Evolutionary conservation across 2,888 invertebrate genomes (phyloP).

Genomic region (Torymus texanus): DNA sequence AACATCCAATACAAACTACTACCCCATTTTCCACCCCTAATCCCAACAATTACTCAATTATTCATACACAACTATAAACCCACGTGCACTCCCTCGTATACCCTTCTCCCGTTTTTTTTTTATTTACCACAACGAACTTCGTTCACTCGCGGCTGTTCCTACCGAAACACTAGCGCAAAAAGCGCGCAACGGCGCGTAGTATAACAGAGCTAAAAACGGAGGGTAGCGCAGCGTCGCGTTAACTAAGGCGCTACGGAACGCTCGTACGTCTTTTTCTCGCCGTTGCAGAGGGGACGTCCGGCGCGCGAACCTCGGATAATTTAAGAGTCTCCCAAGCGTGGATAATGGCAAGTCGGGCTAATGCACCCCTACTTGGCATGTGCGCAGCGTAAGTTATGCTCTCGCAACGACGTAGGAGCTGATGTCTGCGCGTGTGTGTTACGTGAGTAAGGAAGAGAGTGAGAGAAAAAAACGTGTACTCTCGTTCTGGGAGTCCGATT

Average conservation of each 20-base stretch:
- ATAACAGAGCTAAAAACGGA: neutral
- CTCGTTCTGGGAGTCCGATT: constrained; percentile 11
- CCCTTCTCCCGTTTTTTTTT: too few relatives aligned
- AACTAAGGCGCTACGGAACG: constrained; percentile 58
- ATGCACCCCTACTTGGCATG: constrained; percentile 73
- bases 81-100: neutral
- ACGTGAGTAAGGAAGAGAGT: too few relatives aligned
- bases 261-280: constrained; percentile 73
- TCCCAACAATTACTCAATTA: too few relatives aligned
- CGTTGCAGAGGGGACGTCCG: constrained; percentile 64
- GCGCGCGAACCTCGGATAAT: constrained; percentile 69
- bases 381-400: constrained; percentile 39
- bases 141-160: too few relatives aligned
- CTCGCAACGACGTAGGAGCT: too few relatives aligned
- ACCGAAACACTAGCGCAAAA: too few relatives aligned
- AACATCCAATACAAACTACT: too few relatives aligned
- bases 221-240: neutral
- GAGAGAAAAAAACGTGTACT: neutral
- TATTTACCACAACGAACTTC: too few relatives aligned
- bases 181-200: too few relatives aligned
- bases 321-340: constrained; percentile 74
- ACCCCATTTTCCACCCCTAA: too few relatives aligned
- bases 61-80: neutral
- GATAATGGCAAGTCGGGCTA: constrained; percentile 74
- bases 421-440: too few relatives aligned